phyloP scores from a whole-genome alignment of 2,797 vertebrate genomes.

The Sebastes itinus region DNA sequence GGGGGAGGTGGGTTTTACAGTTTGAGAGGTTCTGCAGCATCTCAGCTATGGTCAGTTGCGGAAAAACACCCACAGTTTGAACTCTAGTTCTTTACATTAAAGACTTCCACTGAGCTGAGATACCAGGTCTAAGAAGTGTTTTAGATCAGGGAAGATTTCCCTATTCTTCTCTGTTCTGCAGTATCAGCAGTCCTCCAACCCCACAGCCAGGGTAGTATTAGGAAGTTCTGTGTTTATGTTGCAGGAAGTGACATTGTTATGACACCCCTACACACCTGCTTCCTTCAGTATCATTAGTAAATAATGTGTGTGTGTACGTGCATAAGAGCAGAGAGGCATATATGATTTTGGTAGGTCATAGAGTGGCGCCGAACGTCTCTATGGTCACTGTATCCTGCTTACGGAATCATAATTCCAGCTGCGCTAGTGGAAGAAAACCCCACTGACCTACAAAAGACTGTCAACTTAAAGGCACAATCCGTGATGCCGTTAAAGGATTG shows the following conservation, averaged over 20 bases:
- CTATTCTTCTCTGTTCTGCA: background rate
- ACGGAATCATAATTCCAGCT: constrained; percentile 55
- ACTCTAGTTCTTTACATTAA: background rate
- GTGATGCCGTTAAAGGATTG: background rate
- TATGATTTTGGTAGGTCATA: constrained; percentile 10
- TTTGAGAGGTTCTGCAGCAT: constrained; percentile 37
- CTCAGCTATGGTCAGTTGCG: constrained; percentile 34
- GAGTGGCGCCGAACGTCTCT: constrained; percentile 28
- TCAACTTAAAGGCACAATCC: constrained; percentile 18
- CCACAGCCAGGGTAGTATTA: background rate
- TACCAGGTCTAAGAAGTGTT: background rate
- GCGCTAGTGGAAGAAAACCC: constrained; percentile 47
- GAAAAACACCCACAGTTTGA: constrained; percentile 43
- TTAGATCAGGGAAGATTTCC: background rate
- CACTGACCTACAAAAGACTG: constrained; percentile 65
- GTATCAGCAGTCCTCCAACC: background rate
- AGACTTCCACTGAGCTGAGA: background rate
- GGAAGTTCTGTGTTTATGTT: constrained; percentile 30
- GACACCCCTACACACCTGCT: constrained; percentile 33
- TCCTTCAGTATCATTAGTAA: constrained; percentile 1
- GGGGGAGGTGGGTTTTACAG: constrained; percentile 41
- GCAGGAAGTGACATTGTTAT: constrained; percentile 36
- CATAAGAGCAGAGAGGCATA: background rate
- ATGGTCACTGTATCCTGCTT: constrained; percentile 11
- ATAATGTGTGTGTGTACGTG: background rate